Conservation (phyloP, 2,888 invertebrate species). For the Hoplodrina ambigua region DNA sequence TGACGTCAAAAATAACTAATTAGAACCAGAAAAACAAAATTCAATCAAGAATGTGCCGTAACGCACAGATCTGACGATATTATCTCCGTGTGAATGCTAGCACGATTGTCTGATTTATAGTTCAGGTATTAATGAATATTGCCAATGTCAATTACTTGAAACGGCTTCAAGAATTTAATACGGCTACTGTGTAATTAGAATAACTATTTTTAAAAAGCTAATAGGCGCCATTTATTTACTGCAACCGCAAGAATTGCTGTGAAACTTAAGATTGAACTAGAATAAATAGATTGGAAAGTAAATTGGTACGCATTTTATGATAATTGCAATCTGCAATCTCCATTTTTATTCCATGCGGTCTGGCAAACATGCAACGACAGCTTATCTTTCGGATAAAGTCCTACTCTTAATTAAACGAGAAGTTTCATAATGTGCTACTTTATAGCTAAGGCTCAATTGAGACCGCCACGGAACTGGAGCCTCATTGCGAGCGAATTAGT, state of each 20-base stretch:
- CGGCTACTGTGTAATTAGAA: conserved; percentile 32
- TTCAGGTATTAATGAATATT: conserved; percentile 29
- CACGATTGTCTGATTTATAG: conserved; percentile 50
- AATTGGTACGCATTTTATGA: conserved; percentile 1
- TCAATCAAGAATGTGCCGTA: conserved; percentile 21
- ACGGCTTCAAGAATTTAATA: conserved; percentile 36
- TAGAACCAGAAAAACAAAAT: conserved; percentile 28
- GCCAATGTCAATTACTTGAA: conserved; percentile 40
- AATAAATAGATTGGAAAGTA: conserved; percentile 34
- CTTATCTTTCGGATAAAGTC: conserved; percentile 5
- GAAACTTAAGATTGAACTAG: conserved; percentile 18
- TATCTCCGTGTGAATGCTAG: conserved; percentile 24
- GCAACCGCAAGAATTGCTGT: conserved; percentile 16
- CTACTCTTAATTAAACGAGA: not conserved
- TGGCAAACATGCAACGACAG: conserved; percentile 6
- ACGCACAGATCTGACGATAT: conserved; percentile 26
- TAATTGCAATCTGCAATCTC: conserved; percentile 3
- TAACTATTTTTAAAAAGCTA: conserved; percentile 25
- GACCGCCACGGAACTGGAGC: too few relatives aligned
- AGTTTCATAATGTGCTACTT: conserved; percentile 5
- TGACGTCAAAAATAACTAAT: conserved; percentile 44
- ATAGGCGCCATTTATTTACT: conserved; percentile 17
- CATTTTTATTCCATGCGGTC: not conserved
- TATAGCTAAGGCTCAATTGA: not conserved
- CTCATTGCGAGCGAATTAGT: too few relatives aligned